phyloP scores from a whole-genome alignment of 2,113 vertebrate genomes.

The Cardinalis cardinalis region DNA sequence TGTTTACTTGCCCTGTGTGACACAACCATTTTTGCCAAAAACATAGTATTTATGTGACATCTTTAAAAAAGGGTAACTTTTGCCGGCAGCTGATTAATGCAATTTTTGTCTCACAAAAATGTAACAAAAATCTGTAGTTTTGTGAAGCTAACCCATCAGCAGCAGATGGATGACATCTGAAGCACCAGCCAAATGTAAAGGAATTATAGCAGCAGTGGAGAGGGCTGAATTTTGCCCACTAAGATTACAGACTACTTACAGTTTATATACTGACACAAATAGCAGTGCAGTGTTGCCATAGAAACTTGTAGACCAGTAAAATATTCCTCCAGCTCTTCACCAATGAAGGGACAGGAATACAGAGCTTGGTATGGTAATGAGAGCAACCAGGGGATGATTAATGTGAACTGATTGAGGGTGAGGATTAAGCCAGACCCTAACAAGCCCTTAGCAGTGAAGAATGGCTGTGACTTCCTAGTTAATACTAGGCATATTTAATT shows the following conservation, averaged over 20 bases:
- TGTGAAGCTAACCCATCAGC: background rate
- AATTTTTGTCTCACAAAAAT: background rate
- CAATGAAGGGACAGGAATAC: constrained; percentile 23
- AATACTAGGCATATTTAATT: background rate
- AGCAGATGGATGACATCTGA: constrained; percentile 32
- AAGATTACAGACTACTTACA: constrained; percentile 68
- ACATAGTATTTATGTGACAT: background rate
- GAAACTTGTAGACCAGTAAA: constrained; percentile 67
- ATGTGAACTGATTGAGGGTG: constrained; percentile 31
- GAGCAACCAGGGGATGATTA: constrained; percentile 4
- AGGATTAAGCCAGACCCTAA: constrained; percentile 37
- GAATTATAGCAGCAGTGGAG: background rate
- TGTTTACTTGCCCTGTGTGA: background rate
- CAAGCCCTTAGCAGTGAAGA: constrained; percentile 5
- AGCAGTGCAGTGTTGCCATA: constrained; percentile 66
- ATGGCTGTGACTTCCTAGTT: background rate
- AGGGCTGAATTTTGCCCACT: constrained; percentile 1
- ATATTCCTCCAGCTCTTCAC: constrained; percentile 28
- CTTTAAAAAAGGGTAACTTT: background rate
- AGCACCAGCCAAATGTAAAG: background rate
- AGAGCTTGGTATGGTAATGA: constrained; percentile 54
- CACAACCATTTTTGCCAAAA: background rate
- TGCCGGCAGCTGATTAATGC: background rate
- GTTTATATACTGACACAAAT: constrained; percentile 64
- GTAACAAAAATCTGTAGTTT: background rate